Conservation (phyloP, 2,113 vertebrate species). For the Jacana jacana region DNA sequence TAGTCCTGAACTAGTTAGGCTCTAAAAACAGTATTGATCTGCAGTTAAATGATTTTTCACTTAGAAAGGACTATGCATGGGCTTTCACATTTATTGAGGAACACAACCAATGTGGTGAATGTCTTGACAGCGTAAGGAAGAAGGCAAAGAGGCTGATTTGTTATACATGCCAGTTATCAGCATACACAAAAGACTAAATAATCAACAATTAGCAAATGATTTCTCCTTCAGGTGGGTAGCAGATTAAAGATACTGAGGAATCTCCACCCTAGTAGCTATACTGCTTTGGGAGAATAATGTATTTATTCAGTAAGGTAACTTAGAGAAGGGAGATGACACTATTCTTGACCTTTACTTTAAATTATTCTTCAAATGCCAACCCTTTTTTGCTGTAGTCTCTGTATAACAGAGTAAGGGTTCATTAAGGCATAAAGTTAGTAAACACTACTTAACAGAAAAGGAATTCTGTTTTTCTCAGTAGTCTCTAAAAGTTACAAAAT, state of each 20-base stretch:
- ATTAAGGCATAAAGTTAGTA: background rate
- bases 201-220: background rate
- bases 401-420: background rate
- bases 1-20: background rate
- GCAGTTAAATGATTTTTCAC: background rate
- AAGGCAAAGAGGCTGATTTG: background rate
- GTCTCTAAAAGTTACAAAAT: background rate
- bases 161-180: background rate
- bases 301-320: background rate
- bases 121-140: background rate
- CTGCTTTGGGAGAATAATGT: background rate
- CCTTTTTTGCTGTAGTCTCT: background rate
- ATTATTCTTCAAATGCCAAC: background rate
- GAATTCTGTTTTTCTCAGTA: background rate
- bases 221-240: background rate
- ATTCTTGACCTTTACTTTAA: background rate
- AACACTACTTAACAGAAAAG: background rate
- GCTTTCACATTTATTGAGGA: background rate
- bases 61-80: background rate
- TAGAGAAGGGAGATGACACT: background rate
- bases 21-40: background rate
- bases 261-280: background rate
- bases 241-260: background rate
- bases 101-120: background rate
- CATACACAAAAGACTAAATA: background rate